Evolutionary conservation across 2,888 invertebrate species (phyloP).

Genomic region (Venusia cambrica): DNA sequence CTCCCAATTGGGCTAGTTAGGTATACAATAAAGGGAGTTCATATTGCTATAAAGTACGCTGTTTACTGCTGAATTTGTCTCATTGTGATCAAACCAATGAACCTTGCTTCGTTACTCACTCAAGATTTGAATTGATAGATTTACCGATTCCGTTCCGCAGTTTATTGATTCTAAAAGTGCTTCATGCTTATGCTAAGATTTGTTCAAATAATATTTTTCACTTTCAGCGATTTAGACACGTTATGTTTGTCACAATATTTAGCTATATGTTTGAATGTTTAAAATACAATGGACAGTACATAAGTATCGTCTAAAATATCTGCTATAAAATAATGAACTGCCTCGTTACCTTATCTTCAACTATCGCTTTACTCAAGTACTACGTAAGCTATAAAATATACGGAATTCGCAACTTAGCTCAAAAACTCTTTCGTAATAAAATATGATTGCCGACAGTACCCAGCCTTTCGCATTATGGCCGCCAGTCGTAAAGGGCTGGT

Average conservation of each 20-base stretch:
- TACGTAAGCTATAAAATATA: conserved; percentile 30
- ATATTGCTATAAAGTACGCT: conserved; percentile 10
- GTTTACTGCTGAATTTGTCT: conserved; percentile 15
- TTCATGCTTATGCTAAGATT: conserved; percentile 3
- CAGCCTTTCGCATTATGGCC: conserved; percentile 55
- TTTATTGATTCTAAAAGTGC: conserved; percentile 14
- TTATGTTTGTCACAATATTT: too few species aligned
- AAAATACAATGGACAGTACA: conserved; percentile 19
- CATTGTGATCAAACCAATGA: conserved; percentile 19
- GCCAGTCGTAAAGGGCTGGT: conserved; percentile 57
- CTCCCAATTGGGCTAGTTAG: conserved; percentile 8
- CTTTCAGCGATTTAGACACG: background rate
- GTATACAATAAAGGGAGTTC: conserved; percentile 13
- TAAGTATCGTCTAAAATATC: conserved; percentile 13
- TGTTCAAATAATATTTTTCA: conserved; percentile 3
- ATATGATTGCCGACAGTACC: conserved; percentile 47
- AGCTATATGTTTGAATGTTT: conserved; percentile 7
- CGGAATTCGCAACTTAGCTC: conserved; percentile 32
- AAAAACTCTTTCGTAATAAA: conserved; percentile 33
- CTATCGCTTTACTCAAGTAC: conserved; percentile 28
- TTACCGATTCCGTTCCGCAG: conserved; percentile 12
- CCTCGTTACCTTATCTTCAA: conserved; percentile 15
- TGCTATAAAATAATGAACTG: conserved; percentile 13
- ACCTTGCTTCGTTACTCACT: conserved; percentile 15
- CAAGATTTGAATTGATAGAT: conserved; percentile 19